phyloP scores from a whole-genome alignment of 2,888 invertebrate genomes.

The Aplocera efformata region DNA sequence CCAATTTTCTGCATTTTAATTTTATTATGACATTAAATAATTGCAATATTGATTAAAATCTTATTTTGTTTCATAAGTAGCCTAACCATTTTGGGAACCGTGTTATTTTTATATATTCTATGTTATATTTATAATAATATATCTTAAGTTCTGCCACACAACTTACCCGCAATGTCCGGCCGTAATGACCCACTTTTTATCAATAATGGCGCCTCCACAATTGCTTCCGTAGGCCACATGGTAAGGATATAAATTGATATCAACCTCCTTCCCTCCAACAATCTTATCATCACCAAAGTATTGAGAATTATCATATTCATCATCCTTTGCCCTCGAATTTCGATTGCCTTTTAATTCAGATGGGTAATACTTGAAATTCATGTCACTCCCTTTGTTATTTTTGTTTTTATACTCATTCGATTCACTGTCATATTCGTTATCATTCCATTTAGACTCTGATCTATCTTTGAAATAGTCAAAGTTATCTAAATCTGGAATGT shows the following conservation, averaged over 20 bases:
- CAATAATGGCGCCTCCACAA: constrained; percentile 70
- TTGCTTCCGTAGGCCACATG: constrained; percentile 67
- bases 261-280: constrained; percentile 64
- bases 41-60: no score
- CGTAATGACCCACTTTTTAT: constrained; percentile 61
- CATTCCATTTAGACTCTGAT: constrained; percentile 1
- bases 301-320: constrained; percentile 25
- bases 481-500: constrained; percentile 51
- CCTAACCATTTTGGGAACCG: no score
- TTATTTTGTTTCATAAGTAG: no score
- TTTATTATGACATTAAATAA: no score
- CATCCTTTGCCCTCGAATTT: constrained; percentile 9
- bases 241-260: constrained; percentile 68
- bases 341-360: no score
- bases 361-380: no score
- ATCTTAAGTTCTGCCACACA: not conserved
- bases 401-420: constrained; percentile 2
- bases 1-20: no score
- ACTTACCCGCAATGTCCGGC: constrained; percentile 76
- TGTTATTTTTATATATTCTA: no score
- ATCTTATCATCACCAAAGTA: constrained; percentile 58
- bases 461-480: constrained; percentile 47
- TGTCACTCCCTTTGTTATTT: not conserved
- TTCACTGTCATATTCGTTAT: not conserved
- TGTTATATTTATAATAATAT: no score